These are phyloP conservation scores for Pangasius sanitwongsei DNA, from an alignment of 2,797 vertebrate genomes.

Conservation along the genomic window DNA sequence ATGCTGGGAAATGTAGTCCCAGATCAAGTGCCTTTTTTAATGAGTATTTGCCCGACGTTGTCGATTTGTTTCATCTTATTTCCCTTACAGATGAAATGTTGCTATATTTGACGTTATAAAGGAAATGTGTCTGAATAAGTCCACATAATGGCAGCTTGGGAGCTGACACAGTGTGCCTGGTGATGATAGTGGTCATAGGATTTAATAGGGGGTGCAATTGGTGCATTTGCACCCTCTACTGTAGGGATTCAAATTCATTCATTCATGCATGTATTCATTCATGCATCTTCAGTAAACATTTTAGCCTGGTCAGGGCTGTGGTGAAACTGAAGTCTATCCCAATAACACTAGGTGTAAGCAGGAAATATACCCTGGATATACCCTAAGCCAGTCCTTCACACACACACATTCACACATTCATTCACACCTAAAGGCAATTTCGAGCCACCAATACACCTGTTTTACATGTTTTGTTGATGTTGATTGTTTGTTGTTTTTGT, in stretches of 20 bases:
- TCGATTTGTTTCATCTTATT: neutral
- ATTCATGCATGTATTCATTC: neutral
- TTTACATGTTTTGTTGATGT: neutral
- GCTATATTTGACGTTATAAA: neutral
- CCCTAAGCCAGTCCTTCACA: neutral
- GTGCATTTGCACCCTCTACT: slow-evolving; percentile 23
- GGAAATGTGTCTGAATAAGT: neutral
- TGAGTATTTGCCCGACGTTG: too few relatives aligned
- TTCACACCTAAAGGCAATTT: neutral
- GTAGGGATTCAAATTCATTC: neutral
- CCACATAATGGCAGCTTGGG: neutral
- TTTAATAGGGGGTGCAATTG: neutral
- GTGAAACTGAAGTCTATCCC: neutral
- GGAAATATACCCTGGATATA: neutral
- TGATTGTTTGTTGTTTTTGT: neutral
- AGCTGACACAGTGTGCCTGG: neutral
- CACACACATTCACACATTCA: neutral
- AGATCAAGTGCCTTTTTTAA: neutral
- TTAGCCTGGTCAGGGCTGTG: neutral
- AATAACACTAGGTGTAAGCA: neutral
- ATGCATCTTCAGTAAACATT: neutral
- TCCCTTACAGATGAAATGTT: neutral
- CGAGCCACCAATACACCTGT: neutral
- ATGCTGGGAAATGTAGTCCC: slow-evolving; percentile 75
- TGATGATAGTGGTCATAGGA: neutral